These are phyloP conservation scores for Amiota mariae DNA, from an alignment of 2,888 invertebrate species.

Conservation along the genomic window DNA sequence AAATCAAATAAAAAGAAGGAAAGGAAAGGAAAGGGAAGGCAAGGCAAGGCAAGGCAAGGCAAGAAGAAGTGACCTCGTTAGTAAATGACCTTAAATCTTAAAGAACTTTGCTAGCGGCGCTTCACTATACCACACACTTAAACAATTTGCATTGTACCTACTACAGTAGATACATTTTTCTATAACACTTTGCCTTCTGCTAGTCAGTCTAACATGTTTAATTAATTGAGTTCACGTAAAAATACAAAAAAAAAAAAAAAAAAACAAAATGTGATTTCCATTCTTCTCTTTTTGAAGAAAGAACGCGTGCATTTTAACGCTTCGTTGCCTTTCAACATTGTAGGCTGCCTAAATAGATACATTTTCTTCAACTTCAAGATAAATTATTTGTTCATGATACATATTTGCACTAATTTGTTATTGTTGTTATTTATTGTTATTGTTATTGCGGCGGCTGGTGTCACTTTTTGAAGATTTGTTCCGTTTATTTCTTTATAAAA, in stretches of 20 bases:
- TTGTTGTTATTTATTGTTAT: conserved; percentile 4
- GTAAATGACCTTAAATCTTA: conserved; percentile 57
- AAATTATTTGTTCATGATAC: conserved; percentile 40
- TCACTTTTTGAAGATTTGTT: conserved; percentile 5
- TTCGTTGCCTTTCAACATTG: conserved; percentile 45
- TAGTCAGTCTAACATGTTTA: conserved; percentile 32
- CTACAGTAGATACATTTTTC: too few species aligned
- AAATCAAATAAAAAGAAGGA: not conserved
- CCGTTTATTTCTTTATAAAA: conserved; percentile 46
- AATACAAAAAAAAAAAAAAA: not conserved
- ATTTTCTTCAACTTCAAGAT: conserved; percentile 47
- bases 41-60: not conserved
- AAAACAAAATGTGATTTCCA: not conserved
- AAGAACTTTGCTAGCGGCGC: conserved; percentile 36
- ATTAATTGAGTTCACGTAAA: conserved; percentile 63
- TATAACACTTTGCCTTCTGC: too few species aligned
- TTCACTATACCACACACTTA: not conserved
- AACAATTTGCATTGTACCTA: not conserved
- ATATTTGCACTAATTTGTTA: conserved; percentile 23
- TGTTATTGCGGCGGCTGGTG: not conserved
- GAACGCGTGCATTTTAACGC: conserved; percentile 60
- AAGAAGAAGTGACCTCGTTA: not conserved
- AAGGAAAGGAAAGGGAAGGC: not conserved
- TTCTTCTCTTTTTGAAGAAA: conserved; percentile 21
- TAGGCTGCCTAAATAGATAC: too few species aligned